Evolutionary conservation across 2,888 invertebrate genomes (phyloP).

Genomic region (Cybosia mesomella): DNA sequence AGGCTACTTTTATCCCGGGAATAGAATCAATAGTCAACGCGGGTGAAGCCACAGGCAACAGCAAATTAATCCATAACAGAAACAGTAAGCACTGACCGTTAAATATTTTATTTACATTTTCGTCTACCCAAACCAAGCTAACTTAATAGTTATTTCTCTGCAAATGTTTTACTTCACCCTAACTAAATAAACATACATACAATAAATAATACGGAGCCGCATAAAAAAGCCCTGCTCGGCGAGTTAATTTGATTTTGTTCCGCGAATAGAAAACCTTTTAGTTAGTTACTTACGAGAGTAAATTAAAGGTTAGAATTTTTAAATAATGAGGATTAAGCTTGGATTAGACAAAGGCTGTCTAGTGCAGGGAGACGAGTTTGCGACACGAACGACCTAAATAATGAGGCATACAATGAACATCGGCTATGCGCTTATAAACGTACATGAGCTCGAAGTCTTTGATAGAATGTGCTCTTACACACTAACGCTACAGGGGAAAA

Average conservation of each 20-base stretch:
- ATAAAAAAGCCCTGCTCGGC: slow-evolving; percentile 17
- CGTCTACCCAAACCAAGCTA: background rate
- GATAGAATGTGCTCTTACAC: slow-evolving; percentile 49
- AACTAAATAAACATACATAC: slow-evolving; percentile 22
- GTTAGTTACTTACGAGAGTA: background rate
- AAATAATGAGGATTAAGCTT: background rate
- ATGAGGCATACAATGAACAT: slow-evolving; percentile 67
- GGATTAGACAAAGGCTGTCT: background rate
- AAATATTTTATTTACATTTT: slow-evolving; percentile 2
- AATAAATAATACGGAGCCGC: slow-evolving; percentile 19
- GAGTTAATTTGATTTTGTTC: slow-evolving; percentile 28
- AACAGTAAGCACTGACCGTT: background rate
- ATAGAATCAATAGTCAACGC: background rate
- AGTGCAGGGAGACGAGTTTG: slow-evolving; percentile 15
- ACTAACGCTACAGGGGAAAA: slow-evolving; percentile 25
- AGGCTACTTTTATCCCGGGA: background rate
- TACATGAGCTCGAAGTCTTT: slow-evolving; percentile 37
- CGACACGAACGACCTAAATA: slow-evolving; percentile 63
- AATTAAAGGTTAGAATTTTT: slow-evolving; percentile 3
- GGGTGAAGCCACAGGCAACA: background rate
- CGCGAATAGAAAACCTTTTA: slow-evolving; percentile 21
- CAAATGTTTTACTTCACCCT: slow-evolving; percentile 20
- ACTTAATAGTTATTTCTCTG: slow-evolving; percentile 12
- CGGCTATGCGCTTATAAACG: slow-evolving; percentile 39
- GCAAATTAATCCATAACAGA: background rate